Evolutionary conservation across 53 echinoderm and acorn worm species (phyloP), one percentile per base, ranked within the genome.

Genomic region (Zoroaster sp.): DNA sequence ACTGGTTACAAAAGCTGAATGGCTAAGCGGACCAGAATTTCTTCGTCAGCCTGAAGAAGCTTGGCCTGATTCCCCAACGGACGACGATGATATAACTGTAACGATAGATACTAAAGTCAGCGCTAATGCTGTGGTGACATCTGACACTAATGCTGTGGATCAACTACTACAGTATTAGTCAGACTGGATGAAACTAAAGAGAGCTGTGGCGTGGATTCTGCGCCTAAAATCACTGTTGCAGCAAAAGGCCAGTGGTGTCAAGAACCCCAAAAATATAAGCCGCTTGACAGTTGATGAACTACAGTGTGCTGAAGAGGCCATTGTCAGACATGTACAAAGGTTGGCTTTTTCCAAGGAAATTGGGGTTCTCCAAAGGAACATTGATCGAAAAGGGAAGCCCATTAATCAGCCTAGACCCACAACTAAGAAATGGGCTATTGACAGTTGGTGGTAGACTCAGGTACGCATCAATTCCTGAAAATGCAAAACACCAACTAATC

Each of bases 361-460:
- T 13, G 35, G 18, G 49, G 37, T 25, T 28, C 66, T 87, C 28
- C 31, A 87, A 72, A 87, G 41, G 9, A 81, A 81, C 53, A 17
- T 66, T 25, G 28, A 40, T 80, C 46, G 71, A 39, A 15, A 77
- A 45, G 35, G 74, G 25, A 18, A 79, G 90, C 21, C 34, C 31
- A 23, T 67, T 90, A 14, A 77, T 78, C 31, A 59, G 15, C 15
- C 18, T 90, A 28, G 78, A 93, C 72, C 86, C 78, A 67, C 72
- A 86, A 35, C 42, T 93, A 41, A 33, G 35, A 42, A 87, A 90
- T 32, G 93, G 90, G 37, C 33, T 91, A 2, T 28, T 91, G 38
- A 88, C 40, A 76, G 93, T 91, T 17, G 93, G 88, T 54, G 93
- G 91, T 30, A 91, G 91, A 33, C 67, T 93, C 0, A 44, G 47